Percentiles rank a stretch among this genome's conserved stretches.
Conservation (phyloP, 2,113 vertebrate genomes). For the Corythornis madagascariensis region DNA sequence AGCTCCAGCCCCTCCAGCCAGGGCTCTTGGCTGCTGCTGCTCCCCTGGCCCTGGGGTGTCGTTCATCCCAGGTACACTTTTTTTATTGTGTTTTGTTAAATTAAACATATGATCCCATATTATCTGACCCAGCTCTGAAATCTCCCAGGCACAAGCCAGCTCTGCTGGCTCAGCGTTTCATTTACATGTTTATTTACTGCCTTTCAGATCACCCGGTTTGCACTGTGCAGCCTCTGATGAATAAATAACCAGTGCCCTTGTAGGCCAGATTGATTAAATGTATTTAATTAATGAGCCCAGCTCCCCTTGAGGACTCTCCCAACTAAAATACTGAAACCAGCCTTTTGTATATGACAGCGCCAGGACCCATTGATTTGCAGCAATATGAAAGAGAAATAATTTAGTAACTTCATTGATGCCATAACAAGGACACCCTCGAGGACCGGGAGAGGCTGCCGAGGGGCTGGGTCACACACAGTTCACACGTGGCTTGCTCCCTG, state of each 20-base stretch:
- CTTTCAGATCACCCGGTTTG: slow-evolving; percentile 22
- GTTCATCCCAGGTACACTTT: not conserved
- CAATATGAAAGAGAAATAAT: not conserved
- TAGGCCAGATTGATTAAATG: slow-evolving; percentile 65
- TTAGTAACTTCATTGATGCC: not conserved
- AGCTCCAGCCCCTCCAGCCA: not conserved
- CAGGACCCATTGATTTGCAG: slow-evolving; percentile 29
- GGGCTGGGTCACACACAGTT: not conserved
- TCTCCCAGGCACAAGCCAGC: slow-evolving; percentile 16
- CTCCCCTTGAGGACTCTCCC: slow-evolving; percentile 31
- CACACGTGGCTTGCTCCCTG: not conserved
- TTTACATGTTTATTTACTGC: slow-evolving; percentile 69
- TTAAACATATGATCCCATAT: not conserved
- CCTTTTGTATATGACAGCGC: not conserved
- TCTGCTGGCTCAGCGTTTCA: slow-evolving; percentile 57
- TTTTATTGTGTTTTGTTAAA: slow-evolving; percentile 20
- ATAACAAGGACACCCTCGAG: not conserved
- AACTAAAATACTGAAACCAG: slow-evolving; percentile 35
- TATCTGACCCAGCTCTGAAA: slow-evolving; percentile 1
- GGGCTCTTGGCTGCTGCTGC: accelerated
- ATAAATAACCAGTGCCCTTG: slow-evolving; percentile 63
- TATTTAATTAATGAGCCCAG: slow-evolving; percentile 59
- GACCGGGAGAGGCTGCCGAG: not conserved
- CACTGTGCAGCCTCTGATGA: slow-evolving; percentile 22
- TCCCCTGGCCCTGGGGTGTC: not conserved